Evolutionary conservation across 35 echinoderm and acorn worm genomes (phyloP).

Genomic region (Holothuria glaberrima): DNA sequence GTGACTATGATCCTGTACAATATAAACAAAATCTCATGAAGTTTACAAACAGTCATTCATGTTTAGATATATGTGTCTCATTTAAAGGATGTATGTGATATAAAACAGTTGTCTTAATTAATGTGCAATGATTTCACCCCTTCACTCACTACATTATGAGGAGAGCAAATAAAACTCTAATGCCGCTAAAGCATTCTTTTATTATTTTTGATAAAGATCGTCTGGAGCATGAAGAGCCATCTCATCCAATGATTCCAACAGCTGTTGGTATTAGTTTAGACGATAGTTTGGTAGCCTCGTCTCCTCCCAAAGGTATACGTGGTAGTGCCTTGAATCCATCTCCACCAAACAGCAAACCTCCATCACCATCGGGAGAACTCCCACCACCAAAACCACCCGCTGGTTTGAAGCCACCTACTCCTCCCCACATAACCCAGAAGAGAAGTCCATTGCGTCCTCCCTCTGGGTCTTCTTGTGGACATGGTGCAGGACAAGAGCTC

Average conservation of each 20-base stretch:
- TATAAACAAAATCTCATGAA: too few relatives aligned
- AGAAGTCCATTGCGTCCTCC: constrained; percentile 28
- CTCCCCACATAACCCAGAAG: constrained; percentile 56
- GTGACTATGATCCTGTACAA: too few relatives aligned
- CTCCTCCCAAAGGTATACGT: constrained; percentile 74
- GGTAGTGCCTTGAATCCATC: constrained; percentile 78
- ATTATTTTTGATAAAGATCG: not conserved
- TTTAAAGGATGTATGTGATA: too few relatives aligned
- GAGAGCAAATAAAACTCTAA: too few relatives aligned
- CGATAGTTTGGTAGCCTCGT: constrained; percentile 63
- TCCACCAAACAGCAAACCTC: constrained; percentile 84
- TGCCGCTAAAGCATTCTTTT: not conserved
- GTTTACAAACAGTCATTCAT: too few relatives aligned
- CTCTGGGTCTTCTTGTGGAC: constrained; percentile 52
- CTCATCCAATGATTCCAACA: constrained; percentile 83
- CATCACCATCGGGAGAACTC: constrained; percentile 56
- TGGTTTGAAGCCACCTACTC: constrained; percentile 49
- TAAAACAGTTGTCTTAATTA: too few relatives aligned
- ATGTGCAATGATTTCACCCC: too few relatives aligned
- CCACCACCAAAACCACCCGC: constrained; percentile 25
- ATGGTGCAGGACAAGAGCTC: constrained; percentile 86
- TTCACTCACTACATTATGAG: too few relatives aligned
- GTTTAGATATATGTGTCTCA: too few relatives aligned
- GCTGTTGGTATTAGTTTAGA: constrained; percentile 74
- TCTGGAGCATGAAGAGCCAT: not conserved